Evolutionary conservation across 2,888 invertebrate species (phyloP).

Genomic region (Polyommatus iphigenia): DNA sequence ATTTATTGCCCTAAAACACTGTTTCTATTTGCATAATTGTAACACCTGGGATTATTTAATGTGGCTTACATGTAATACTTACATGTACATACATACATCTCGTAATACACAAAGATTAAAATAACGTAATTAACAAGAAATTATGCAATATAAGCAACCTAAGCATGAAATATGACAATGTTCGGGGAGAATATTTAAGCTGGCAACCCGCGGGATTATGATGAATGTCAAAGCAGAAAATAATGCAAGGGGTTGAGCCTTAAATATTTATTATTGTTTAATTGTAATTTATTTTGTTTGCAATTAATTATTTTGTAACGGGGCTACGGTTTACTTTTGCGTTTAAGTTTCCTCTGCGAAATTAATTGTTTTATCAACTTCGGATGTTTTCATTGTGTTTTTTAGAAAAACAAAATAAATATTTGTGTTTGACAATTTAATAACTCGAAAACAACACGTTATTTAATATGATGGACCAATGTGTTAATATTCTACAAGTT

Average conservation of each 20-base stretch:
- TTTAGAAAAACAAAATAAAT: no score
- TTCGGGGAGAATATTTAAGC: not conserved
- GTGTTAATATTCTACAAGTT: no score
- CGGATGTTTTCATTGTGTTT: not conserved
- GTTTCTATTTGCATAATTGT: no score
- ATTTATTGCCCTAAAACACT: no score
- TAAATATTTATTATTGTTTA: slow-evolving; percentile 29
- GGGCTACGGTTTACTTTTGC: slow-evolving; percentile 2
- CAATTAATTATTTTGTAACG: slow-evolving; percentile 1
- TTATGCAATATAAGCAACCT: not conserved
- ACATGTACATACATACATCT: no score
- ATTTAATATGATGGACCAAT: no score
- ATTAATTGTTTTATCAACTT: slow-evolving; percentile 6
- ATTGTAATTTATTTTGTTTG: slow-evolving; percentile 31
- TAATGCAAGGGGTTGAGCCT: slow-evolving; percentile 17
- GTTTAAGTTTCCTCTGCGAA: not conserved
- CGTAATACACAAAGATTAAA: not conserved
- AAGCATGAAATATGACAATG: not conserved
- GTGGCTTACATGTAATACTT: no score
- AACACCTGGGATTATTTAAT: no score
- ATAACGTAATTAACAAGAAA: not conserved
- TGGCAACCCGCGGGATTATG: slow-evolving; percentile 24
- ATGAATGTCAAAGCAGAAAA: slow-evolving; percentile 27
- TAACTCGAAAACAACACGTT: no score
- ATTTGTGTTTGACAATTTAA: no score